Evolutionary conservation across 2,113 vertebrate genomes (phyloP).

Genomic region (Tachysurus fulvidraco): DNA sequence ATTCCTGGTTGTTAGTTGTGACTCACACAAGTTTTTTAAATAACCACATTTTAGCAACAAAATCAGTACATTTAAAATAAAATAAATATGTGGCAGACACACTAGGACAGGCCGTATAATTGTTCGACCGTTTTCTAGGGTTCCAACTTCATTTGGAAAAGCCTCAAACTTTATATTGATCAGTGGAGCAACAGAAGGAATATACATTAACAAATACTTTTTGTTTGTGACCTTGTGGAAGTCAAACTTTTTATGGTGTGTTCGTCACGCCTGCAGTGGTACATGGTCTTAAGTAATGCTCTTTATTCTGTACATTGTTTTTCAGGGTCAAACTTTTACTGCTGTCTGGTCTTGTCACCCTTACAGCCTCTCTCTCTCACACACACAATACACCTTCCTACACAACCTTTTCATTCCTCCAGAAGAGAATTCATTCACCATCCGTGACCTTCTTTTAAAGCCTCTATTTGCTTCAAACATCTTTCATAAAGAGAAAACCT

Average conservation of each 20-base stretch:
- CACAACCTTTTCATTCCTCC: constrained; percentile 9
- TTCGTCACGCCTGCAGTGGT: constrained; percentile 2
- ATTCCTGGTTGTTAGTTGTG: background rate
- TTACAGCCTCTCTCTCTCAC: background rate
- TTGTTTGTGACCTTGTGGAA: constrained; percentile 5
- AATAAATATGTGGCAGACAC: background rate
- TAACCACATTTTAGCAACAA: background rate
- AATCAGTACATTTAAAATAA: background rate
- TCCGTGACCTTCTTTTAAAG: constrained; percentile 56
- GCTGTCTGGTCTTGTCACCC: constrained; percentile 38
- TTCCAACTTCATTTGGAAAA: background rate
- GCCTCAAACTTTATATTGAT: background rate
- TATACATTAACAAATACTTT: constrained; percentile 16
- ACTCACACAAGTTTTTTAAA: background rate
- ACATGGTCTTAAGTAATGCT: constrained; percentile 26
- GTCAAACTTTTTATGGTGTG: background rate
- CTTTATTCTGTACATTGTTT: background rate
- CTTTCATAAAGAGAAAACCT: constrained; percentile 49
- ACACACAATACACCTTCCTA: background rate
- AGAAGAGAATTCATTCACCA: constrained; percentile 31
- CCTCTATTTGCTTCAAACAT: constrained; percentile 49
- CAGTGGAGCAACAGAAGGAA: background rate
- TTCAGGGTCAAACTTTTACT: constrained; percentile 45
- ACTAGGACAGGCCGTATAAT: background rate
- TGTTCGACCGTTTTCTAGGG: background rate